Conservation (phyloP, 2,888 invertebrate species). For the Argynnis bischoffii region DNA sequence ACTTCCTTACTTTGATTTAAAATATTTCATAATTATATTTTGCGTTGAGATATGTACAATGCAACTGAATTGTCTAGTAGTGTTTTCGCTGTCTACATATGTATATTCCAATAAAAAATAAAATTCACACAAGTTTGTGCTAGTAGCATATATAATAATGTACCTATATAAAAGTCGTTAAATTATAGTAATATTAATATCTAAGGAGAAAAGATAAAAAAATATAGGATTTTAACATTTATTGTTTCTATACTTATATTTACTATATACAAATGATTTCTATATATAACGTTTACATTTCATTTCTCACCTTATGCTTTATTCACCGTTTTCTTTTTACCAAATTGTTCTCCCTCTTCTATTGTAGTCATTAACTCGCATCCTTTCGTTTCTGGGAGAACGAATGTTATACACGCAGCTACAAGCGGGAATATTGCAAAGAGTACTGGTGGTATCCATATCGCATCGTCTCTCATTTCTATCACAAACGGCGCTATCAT, state of each 20-base stretch:
- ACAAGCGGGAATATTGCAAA: constrained; percentile 88
- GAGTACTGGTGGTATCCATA: constrained; percentile 86
- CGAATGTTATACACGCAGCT: constrained; percentile 75
- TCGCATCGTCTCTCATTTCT: constrained; percentile 71
- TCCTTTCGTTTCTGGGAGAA: constrained; percentile 90
- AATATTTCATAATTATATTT: no score
- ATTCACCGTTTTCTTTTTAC: constrained; percentile 50
- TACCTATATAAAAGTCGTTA: no score
- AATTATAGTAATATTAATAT: no score
- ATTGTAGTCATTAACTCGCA: constrained; percentile 89
- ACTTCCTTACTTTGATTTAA: no score
- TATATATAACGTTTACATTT: neutral
- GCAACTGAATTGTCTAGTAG: no score
- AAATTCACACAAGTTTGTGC: no score
- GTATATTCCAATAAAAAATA: no score
- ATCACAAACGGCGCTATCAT: constrained; percentile 92
- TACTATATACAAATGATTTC: constrained; percentile 12
- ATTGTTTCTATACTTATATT: constrained; percentile 2
- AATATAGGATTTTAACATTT: constrained; percentile 3
- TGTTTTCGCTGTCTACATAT: no score
- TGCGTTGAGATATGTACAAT: no score
- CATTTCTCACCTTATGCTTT: constrained; percentile 18
- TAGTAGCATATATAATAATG: no score
- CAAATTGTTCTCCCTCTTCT: constrained; percentile 87
- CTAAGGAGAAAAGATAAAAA: neutral